Conservation (phyloP, 2,113 vertebrate genomes). For the Trematocara nigrifrons region DNA sequence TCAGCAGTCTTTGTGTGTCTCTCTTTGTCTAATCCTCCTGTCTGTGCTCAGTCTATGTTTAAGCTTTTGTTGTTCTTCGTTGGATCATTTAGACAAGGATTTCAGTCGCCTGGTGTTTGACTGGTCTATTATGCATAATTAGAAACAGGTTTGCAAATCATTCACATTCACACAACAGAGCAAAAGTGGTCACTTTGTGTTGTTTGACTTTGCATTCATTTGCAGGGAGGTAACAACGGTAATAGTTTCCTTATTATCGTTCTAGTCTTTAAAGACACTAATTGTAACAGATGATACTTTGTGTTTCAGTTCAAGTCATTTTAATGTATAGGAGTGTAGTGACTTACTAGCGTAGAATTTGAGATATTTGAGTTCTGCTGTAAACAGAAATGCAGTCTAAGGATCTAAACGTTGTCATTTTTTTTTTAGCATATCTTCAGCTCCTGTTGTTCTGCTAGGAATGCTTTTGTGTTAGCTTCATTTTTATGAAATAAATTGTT, state of each 20-base stretch:
- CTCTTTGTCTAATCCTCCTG: background rate
- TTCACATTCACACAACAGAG: background rate
- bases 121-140: background rate
- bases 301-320: background rate
- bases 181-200: background rate
- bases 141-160: background rate
- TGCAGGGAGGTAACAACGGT: background rate
- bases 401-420: background rate
- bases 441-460: background rate
- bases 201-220: background rate
- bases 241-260: background rate
- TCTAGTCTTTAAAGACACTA: background rate
- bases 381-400: background rate
- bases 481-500: background rate
- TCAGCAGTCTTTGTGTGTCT: background rate
- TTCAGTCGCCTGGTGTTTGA: background rate
- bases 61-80: background rate
- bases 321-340: background rate
- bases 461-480: background rate
- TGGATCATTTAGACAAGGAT: background rate
- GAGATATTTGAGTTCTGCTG: background rate
- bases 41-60: background rate
- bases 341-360: background rate
- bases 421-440: background rate
- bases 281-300: background rate